A percentile compares a stretch with the other conserved stretches of the same genome.
These are phyloP conservation scores for Protobothrops mucrosquamatus DNA, from an alignment of 2,113 vertebrate species.

Conservation along the genomic window DNA sequence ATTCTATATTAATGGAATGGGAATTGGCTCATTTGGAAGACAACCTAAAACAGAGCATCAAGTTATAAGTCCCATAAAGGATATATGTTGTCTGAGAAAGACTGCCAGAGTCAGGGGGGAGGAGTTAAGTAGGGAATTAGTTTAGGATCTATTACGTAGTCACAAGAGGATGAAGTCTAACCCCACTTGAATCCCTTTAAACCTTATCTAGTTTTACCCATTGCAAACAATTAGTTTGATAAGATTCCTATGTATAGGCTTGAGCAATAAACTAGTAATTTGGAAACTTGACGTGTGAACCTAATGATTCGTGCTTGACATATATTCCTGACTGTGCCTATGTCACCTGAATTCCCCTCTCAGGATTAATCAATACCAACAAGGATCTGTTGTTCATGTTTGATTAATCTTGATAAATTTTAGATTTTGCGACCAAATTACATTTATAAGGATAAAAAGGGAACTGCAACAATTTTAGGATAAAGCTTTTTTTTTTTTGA, in stretches of 20 bases:
- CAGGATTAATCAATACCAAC: background rate
- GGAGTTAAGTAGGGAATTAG: background rate
- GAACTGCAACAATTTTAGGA: background rate
- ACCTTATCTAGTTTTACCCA: background rate
- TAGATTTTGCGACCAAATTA: background rate
- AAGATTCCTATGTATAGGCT: background rate
- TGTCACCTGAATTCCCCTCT: background rate
- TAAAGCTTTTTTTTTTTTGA: background rate
- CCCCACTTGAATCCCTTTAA: background rate
- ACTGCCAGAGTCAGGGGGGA: too few species aligned
- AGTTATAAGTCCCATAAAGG: background rate
- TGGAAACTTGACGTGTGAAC: background rate
- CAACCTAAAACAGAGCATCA: background rate
- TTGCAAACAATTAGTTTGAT: background rate
- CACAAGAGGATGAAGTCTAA: background rate
- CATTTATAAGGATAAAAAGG: background rate
- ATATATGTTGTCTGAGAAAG: background rate
- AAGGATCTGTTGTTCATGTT: background rate
- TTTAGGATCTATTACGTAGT: background rate
- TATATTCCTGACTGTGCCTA: background rate
- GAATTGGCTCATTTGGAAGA: background rate
- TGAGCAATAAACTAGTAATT: background rate
- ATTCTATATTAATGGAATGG: background rate
- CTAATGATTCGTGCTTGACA: background rate
- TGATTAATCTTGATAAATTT: background rate